These are phyloP conservation scores for Parotia lawesii DNA, from an alignment of 2,113 vertebrate species.

Conservation along the genomic window DNA sequence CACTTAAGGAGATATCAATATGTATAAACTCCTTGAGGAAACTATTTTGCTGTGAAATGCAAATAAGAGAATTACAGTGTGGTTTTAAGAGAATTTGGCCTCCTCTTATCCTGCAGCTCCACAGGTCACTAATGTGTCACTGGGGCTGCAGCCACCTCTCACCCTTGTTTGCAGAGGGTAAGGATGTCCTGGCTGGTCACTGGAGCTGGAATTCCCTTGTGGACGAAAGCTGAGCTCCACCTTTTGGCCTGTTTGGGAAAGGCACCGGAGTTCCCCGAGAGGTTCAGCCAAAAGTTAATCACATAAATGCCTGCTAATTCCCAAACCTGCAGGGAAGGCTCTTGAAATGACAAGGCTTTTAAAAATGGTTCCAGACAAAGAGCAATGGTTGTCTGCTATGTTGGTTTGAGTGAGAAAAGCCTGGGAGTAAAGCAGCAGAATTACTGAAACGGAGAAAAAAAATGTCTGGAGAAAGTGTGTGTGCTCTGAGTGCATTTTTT, in stretches of 20 bases:
- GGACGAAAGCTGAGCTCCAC: constrained; percentile 36
- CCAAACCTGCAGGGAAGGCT: neutral
- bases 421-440: neutral
- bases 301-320: neutral
- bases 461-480: neutral
- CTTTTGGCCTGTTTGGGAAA: neutral
- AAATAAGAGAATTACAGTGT: neutral
- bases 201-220: neutral
- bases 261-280: neutral
- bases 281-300: neutral
- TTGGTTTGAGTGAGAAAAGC: neutral
- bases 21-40: constrained; percentile 11
- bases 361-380: neutral
- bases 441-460: neutral
- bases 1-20: constrained; percentile 11
- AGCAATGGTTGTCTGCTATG: neutral
- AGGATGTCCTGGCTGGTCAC: neutral
- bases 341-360: neutral
- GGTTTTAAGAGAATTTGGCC: neutral
- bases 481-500: neutral
- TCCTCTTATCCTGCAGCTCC: neutral
- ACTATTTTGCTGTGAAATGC: neutral
- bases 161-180: rapidly evolving
- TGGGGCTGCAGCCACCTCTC: neutral
- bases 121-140: neutral